phyloP scores from a whole-genome alignment of 2,113 vertebrate genomes.

The Anser cygnoides region DNA sequence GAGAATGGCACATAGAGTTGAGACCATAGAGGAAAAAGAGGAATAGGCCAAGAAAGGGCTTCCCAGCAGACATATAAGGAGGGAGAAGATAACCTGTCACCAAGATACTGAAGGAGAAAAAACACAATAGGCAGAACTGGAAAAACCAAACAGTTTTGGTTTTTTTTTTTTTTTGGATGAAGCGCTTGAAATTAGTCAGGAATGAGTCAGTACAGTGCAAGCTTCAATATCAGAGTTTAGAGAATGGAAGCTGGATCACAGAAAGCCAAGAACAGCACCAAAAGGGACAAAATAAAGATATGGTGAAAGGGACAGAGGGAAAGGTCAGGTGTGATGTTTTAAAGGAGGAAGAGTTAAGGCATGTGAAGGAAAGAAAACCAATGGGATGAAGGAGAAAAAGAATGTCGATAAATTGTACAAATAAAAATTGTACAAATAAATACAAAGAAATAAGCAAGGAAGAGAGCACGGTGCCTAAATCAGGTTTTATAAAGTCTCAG shows the following conservation, averaged over 20 bases:
- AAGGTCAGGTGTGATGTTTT: not conserved
- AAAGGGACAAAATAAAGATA: not conserved
- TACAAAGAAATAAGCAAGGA: not conserved
- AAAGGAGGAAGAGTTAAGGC: not conserved
- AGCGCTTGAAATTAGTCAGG: not conserved
- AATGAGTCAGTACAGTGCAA: not conserved
- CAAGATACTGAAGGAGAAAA: not conserved
- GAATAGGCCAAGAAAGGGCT: not conserved
- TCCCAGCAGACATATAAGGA: not conserved
- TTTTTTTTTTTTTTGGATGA: not conserved
- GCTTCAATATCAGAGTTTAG: not conserved
- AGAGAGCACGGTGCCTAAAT: not conserved
- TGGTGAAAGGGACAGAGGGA: not conserved
- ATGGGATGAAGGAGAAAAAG: not conserved
- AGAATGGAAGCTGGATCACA: not conserved
- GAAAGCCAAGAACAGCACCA: not conserved
- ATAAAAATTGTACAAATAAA: too few relatives aligned
- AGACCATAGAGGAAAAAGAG: not conserved
- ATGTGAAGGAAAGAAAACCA: not conserved
- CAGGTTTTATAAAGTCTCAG: not conserved
- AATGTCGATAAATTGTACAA: not conserved
- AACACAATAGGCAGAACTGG: not conserved
- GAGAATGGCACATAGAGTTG: not conserved
- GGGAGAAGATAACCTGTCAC: not conserved
- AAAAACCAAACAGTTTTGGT: not conserved